Conservation (phyloP, 2,797 vertebrate genomes). For the Sebastolobus altivelis region DNA sequence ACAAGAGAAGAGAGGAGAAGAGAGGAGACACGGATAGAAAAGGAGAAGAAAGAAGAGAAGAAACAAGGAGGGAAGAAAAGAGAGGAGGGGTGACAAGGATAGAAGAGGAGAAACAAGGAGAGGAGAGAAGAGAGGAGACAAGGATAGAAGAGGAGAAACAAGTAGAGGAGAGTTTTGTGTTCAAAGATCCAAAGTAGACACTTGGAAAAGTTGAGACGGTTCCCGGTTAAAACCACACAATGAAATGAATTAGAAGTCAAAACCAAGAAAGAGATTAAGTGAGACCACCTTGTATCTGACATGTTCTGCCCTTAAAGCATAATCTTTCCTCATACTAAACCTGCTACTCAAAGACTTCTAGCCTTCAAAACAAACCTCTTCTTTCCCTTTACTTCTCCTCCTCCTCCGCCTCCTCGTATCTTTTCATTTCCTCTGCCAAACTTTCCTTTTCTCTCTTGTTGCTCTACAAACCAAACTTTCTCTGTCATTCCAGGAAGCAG, state of each 20-base stretch:
- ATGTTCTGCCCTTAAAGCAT: slow-evolving; percentile 33
- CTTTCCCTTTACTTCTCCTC: slow-evolving; percentile 13
- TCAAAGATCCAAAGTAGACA: slow-evolving; percentile 37
- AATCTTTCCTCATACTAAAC: slow-evolving; percentile 46
- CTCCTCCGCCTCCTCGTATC: not conserved
- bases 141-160: not conserved
- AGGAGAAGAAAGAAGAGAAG: not conserved
- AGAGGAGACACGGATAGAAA: not conserved
- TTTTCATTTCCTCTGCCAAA: slow-evolving; percentile 33
- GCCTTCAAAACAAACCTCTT: slow-evolving; percentile 35
- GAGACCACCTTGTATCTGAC: slow-evolving; percentile 58
- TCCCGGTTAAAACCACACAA: slow-evolving; percentile 49
- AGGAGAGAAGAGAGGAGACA: not conserved
- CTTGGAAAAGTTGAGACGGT: slow-evolving; percentile 51
- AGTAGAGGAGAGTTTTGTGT: not conserved
- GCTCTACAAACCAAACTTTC: slow-evolving; percentile 30
- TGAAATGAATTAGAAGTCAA: slow-evolving; percentile 61
- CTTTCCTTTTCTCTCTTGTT: slow-evolving; percentile 33
- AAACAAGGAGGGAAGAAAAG: not conserved
- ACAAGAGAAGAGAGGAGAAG: no score
- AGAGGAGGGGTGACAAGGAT: not conserved
- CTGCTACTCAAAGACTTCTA: slow-evolving; percentile 23
- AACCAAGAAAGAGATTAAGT: slow-evolving; percentile 62
- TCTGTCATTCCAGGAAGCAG: slow-evolving; percentile 30
- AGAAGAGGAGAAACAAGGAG: not conserved